Base-by-base conservation (phyloP, 2,888 invertebrate genomes). In the Drosophila leonis region DNA sequence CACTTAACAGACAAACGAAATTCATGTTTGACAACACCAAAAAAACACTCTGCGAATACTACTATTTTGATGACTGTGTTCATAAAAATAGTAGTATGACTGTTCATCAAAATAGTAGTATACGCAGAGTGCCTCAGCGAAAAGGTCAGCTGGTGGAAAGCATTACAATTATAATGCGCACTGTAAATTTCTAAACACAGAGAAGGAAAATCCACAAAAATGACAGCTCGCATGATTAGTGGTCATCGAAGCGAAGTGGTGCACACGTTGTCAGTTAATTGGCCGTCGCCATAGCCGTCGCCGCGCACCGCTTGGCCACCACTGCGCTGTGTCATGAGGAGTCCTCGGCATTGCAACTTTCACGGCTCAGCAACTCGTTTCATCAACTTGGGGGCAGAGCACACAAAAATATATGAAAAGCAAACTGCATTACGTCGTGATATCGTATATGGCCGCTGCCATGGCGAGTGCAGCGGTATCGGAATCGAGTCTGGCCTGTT, bases 401-500 rank as follows among this genome's bases (percentile, higher is more conserved):
- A 20, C 31, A n/a, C 20, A 2, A 48, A 2, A 48, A 60, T 39
- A 18, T 18, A 13, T 44, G 44, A 44, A 44, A 44, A 44, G 24
- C 44, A 13, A 44, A 44, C 13, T 10, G 37, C 37, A 37, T 37
- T 37, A 37, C 37, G 37, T 37, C 48, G 52, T 24, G 57, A 60
- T 65, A 42, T 57, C 68, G 65, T 65, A 65, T 75, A 67, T 78
- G 75, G 83, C 24, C 72, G 72, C 59, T 52, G 64, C 66, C 68
- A 60, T 74, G 35, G 35, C 57, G 63, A 72, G 51, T 37, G 33
- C 35, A 35, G 35, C 44, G 44, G 12, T 33, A 56, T 55, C 27
- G 61, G 35, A 56, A 81, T 83, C 89, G 74, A 67, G 85, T 85
- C 69, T 65, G 67, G 72, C 89, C 77, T 63, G 85, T 88, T 85